Base-by-base conservation (phyloP, 2,113 vertebrate species). In the Nycticryphes semicollaris region DNA sequence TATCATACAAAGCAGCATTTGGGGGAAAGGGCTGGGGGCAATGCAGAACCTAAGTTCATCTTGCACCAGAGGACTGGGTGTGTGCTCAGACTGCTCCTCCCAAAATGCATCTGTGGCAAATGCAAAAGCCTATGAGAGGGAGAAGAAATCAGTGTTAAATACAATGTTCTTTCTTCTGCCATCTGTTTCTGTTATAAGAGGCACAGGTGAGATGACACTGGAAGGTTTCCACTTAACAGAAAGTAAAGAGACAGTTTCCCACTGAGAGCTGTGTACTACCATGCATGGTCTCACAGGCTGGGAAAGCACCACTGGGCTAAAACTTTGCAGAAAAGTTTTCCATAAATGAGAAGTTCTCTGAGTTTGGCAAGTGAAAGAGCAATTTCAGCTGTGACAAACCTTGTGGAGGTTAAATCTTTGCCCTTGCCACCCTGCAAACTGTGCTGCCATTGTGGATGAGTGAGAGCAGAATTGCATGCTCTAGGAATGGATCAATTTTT, bases 381-480 rank as follows among this genome's bases (percentile, higher is more conserved):
- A 77, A 70, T 31, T 62, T 70, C 50, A 90, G 21, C 56, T 74
- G 18, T 27, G 25, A 84, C 51, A 78, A 63, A 67, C 24, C 41
- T 57, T 23, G 19, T 85, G 62, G 21, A 60, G 50, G 30, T 64
- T 39, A 64, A 86, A 66, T 28, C 30, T 64, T 72, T 3, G 4
- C 33, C 30, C 62, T 28, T 62, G 33, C 25, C 3, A 3, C 43
- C 23, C 30, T 59, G 48, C 22, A 4, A 30, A 62, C 10, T 1
- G 1, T 37, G 48, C n/a, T 68, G 48, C 57, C 35, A 59, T 62
- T 0, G 0, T 51, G 18, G 33, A 24, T 78, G 25, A 37, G 22
- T 9, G 53, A 41, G 43, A 84, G 25, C 24, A 8, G 28, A 50
- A 22, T 12, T 75, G 9, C 1, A 1, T 18, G 23, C 43, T 78